Base-by-base conservation (phyloP, 1,140 invertebrate genomes). In the Drosophila novamexicana region DNA sequence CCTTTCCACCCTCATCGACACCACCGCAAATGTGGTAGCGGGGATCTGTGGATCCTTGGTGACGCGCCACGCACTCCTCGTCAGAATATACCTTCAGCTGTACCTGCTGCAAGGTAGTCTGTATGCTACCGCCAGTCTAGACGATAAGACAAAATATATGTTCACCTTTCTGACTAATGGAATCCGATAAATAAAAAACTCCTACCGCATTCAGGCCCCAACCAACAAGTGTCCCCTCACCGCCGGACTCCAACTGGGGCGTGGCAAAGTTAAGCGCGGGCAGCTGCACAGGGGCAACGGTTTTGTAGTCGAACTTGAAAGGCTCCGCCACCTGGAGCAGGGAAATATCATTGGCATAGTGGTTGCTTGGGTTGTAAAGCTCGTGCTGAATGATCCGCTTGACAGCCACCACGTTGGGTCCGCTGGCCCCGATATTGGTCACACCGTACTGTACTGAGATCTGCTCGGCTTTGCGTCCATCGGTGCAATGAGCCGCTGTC, bases 401-500 rank as follows among this genome's bases (percentile, higher is more conserved):
- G 4, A 92, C 90, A 0, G 32, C 14, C 0, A 84, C 75, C 4
- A 93, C 68, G 62, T 91, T 92, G 7, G 83, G 69, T 8, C 91
- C 91, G 4, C 16, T 18, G 0, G 84, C 12, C 32, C 8, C 71
- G 12, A 81, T 89, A 0, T 36, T 66, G 5, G 84, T 86, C 7
- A 78, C 61, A 10, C 79, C 90, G 66, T 70, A 91, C 53, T 92
- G 91, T 2, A 92, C 32, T 12, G 79, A 80, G 0, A 92, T 64
- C 18, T 71, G 50, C 0, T 0, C 10, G 1, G 89, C 59, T 0
- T 10, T 61, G 9, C 74, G 71, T 9, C 93, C 91, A 10, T 79
- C 88, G 3, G 94, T 93, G 71, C 95, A 95, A 81, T 95, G 94
- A 3, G 94, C 94, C 3, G 94, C 94, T 0, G 94, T 94, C 47